Base-by-base conservation (phyloP, 2,888 invertebrate genomes). In the Suillia variegata region DNA sequence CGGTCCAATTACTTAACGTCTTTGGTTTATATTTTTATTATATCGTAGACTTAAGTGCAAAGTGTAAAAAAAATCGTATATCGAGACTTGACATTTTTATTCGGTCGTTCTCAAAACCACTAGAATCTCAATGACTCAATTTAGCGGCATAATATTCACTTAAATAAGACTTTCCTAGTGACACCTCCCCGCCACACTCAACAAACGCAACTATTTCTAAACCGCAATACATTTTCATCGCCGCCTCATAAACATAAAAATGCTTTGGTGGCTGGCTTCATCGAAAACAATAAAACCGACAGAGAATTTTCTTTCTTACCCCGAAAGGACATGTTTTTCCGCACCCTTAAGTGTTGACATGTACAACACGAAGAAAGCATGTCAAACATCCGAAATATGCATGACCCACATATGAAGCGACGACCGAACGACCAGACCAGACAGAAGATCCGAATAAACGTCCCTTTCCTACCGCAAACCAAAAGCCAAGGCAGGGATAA, bases 381-480 rank as follows among this genome's bases (percentile, higher is more conserved):
- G 74, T 70, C 70, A 72, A 73, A 76, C 75, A 76, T 75, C 64
- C 68, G 66, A 72, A 71, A 70, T 71, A 75, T 74, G 73, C 65
- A 67, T 71, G 73, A 73, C 75, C 73, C 67, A 73, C 72, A 73
- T 74, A 74, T 75, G 74, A 72, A 72, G 66, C 74, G 65, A 66
- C 18, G 18, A 31, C 24, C 20, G 38, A 38, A n/a, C 42, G 45
- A 49, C 21, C 38, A 24, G 18, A 26, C 17, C n/a, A 15, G 33
- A 10, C 10, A n/a, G 17, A 31, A 15, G 18, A 51, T 13, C 17
- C 15, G 38, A 22, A n/a, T n/a, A n/a, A n/a, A 4, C 21, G 15
- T 17, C 15, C 26, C 50, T 26, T 24, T 24, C 5, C 24, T 26
- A 15, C 38, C 50, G 26, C 51, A 58, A 54, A 13, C 13, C 48